These are phyloP conservation scores for Dicyrtoma fusca DNA, from an alignment of 2,888 invertebrate species.

Conservation along the genomic window DNA sequence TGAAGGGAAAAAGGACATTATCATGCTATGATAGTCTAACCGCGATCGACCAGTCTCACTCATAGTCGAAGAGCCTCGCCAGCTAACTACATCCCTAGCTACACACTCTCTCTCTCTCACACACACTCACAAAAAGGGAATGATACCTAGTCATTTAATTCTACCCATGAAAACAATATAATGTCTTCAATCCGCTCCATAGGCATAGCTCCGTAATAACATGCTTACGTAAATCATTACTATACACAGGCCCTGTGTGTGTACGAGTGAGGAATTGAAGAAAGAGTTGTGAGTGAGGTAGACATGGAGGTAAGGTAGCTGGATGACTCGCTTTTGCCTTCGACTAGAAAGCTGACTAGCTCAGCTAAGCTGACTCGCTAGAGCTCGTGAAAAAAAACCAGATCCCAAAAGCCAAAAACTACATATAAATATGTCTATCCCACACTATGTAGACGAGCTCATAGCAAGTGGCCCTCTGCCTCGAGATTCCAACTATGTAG, in stretches of 20 bases:
- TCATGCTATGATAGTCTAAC: conserved; percentile 27
- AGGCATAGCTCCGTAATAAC: not conserved
- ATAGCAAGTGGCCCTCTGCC: too few relatives aligned
- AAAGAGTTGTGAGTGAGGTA: conserved; percentile 13
- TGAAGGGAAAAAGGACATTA: conserved; percentile 30
- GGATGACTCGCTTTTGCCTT: too few relatives aligned
- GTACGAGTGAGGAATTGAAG: not conserved
- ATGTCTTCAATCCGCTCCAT: not conserved
- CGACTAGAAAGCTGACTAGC: too few relatives aligned
- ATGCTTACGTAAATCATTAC: not conserved
- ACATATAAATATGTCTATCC: too few relatives aligned
- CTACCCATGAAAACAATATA: conserved; percentile 6
- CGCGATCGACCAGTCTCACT: conserved; percentile 14
- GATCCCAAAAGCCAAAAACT: conserved; percentile 6
- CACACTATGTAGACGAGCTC: too few relatives aligned
- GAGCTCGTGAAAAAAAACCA: conserved; percentile 29
- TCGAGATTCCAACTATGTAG: too few relatives aligned
- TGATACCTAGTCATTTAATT: conserved; percentile 9
- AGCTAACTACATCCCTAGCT: not conserved
- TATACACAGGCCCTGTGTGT: not conserved
- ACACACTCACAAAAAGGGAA: not conserved
- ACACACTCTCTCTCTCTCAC: too few relatives aligned
- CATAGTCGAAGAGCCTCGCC: not conserved
- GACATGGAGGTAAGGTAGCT: conserved; percentile 25
- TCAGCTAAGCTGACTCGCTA: too few relatives aligned